Evolutionary conservation across 35 echinoderm and acorn worm genomes (phyloP), one percentile per base, ranked within the genome.

Genomic region (Heliocidaris tuberculata): DNA sequence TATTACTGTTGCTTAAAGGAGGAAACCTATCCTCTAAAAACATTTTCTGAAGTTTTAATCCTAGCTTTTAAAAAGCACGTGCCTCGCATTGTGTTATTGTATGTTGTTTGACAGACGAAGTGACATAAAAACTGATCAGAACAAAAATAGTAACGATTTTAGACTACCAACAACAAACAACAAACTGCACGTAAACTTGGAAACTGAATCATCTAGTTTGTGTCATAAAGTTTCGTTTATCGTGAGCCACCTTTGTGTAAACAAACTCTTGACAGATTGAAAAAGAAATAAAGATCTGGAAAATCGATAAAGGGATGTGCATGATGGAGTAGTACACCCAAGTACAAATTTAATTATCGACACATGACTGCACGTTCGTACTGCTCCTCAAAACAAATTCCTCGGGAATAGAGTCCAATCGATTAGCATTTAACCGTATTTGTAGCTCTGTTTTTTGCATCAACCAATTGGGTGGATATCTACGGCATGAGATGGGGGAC

Each of bases 281-380:
- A 11, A 56, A 56, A n/a, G n/a, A n/a, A 56, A 56, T 70, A 78
- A 78, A 27, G 27, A 7, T 78, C 21, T 78, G 65, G 65, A 24
- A 21, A 78, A 78, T 78, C 65, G 21, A 78, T 78, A 21, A 78
- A 78, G 65, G 65, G 21, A 78, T 78, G 27, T n/a, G 27, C 19
- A 17, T 78, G 65, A 78, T 78, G 27, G 21, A 78, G 65, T 78
- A 78, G 65, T 78, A 78, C 65, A 78, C 27, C 65, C 65, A 78
- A 78, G 65, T 78, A 78, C 65, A 78, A 78, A 78, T 78, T 78
- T 24, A 78, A 78, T 78, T 78, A 78, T 78, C 27, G 65, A n/a
- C 65, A 78, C 65, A n/a, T 78, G 65, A 78, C 65, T 78, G 65
- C 65, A 78, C 65, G 65, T 78, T 6, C 65, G 7, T n/a, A 78